Base-by-base conservation (phyloP, 2,888 invertebrate genomes). In the Lomographa bimaculata region DNA sequence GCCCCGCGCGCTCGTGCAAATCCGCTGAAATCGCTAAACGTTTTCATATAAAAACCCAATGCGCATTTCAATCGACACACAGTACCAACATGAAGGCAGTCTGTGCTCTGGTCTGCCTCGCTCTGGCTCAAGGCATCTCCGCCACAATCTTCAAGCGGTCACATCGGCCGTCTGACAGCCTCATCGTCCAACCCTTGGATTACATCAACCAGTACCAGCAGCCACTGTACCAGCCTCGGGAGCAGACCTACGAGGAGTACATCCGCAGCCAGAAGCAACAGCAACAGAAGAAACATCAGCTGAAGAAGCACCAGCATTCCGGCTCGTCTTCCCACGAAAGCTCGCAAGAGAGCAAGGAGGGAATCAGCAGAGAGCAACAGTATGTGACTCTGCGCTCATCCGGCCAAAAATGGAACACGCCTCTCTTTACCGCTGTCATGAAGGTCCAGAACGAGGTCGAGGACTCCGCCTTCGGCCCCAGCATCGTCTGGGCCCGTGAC, bases 41-140 rank as follows among this genome's bases (percentile, higher is more conserved):
- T 42, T 37, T 23, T 20, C 9, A 47, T 75, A 77, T 79, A 79
- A 71, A 79, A 61, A 54, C 50, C 30, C 5, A 3, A 2, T 16
- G n/a, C 29, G 20, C 24, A 12, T 17, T 21, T 23, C 16, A 37
- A 37, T 46, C 40, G 14, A 34, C 53, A 74, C 70, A 67, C 46
- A 55, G 37, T 56, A 46, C 37, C 76, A 85, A 60, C 54, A 87
- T 87, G 87, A 86, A 79, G 76, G 75, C 77, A 55, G 70, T 66
- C 58, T 70, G 66, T 61, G 54, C 75, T 35, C 53, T 85, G 33
- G 58, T 85, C 61, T 83, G 79, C 67, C 66, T 86, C 35, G 71
- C 74, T 9, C 64, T 87, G 47, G 72, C 72, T 49, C 71, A 69
- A 57, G 62, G 69, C 46, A 61, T 68, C 50, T 60, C 71, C 48